These are phyloP conservation scores for Misgurnus anguillicaudatus DNA, from an alignment of 2,113 vertebrate genomes.

Conservation along the genomic window DNA sequence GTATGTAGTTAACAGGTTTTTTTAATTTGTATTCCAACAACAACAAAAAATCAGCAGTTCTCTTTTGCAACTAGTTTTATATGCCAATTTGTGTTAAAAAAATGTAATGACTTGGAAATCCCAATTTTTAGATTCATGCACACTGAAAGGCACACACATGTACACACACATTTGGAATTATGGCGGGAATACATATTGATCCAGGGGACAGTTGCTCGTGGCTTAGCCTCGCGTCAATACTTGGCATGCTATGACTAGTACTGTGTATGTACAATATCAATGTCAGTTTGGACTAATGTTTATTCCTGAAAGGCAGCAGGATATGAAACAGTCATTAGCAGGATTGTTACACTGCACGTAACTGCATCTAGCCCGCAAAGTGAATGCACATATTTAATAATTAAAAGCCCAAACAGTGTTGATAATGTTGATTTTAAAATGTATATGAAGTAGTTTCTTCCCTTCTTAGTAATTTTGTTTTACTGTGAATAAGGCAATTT, in stretches of 20 bases:
- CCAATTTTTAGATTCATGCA: not conserved
- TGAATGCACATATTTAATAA: not conserved
- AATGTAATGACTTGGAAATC: not conserved
- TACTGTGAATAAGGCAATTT: slow-evolving; percentile 11
- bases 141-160: not conserved
- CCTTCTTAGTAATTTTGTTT: not conserved
- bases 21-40: too few species aligned
- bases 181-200: slow-evolving; percentile 45
- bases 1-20: too few species aligned
- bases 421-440: slow-evolving; percentile 4
- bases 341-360: slow-evolving; percentile 23
- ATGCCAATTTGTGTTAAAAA: too few species aligned
- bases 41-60: too few species aligned
- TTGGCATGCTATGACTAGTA: slow-evolving; percentile 33
- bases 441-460: slow-evolving; percentile 1
- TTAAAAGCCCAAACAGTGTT: slow-evolving; percentile 11
- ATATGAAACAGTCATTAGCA: slow-evolving; percentile 32
- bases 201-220: slow-evolving; percentile 24
- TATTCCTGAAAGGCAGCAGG: slow-evolving; percentile 33
- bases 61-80: too few species aligned
- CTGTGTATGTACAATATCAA: slow-evolving; percentile 31
- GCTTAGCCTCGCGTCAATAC: slow-evolving; percentile 33
- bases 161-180: not conserved
- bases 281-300: slow-evolving; percentile 48
- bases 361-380: slow-evolving; percentile 13